Percentiles rank a stretch among this genome's conserved stretches.
Conservation (phyloP, 2,888 invertebrate genomes). For the Frankliniella fusca region DNA sequence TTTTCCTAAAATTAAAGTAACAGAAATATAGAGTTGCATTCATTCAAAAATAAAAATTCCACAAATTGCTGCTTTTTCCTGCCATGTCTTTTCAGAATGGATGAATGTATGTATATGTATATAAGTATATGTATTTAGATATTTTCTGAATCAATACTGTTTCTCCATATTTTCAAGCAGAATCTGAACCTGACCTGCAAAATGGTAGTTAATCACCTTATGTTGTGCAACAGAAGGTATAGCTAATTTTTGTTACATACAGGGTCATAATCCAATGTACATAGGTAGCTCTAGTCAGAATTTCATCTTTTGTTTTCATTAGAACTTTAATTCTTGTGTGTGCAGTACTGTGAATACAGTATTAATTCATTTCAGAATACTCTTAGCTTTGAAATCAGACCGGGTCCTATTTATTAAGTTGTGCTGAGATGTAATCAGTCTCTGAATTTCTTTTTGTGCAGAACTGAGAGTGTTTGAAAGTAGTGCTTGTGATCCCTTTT, state of each 20-base stretch:
- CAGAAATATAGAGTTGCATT: neutral
- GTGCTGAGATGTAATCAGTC: neutral
- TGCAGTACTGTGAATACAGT: neutral
- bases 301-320: neutral
- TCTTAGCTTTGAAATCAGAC: neutral
- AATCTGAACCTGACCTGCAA: too few relatives aligned
- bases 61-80: too few relatives aligned
- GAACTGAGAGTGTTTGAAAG: neutral
- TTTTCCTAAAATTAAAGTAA: neutral
- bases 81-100: too few relatives aligned
- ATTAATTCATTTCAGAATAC: neutral
- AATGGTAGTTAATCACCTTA: too few relatives aligned
- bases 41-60: too few relatives aligned
- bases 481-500: slow-evolving; percentile 20
- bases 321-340: neutral
- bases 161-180: too few relatives aligned
- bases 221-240: too few relatives aligned
- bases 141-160: too few relatives aligned
- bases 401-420: neutral
- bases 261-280: neutral
- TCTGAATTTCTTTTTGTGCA: neutral
- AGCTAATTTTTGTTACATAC: neutral
- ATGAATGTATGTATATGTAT: too few relatives aligned
- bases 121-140: too few relatives aligned
- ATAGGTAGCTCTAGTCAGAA: slow-evolving; percentile 16